Conservation (phyloP, 2,113 vertebrate genomes). For the Entomyzon cyanotis region DNA sequence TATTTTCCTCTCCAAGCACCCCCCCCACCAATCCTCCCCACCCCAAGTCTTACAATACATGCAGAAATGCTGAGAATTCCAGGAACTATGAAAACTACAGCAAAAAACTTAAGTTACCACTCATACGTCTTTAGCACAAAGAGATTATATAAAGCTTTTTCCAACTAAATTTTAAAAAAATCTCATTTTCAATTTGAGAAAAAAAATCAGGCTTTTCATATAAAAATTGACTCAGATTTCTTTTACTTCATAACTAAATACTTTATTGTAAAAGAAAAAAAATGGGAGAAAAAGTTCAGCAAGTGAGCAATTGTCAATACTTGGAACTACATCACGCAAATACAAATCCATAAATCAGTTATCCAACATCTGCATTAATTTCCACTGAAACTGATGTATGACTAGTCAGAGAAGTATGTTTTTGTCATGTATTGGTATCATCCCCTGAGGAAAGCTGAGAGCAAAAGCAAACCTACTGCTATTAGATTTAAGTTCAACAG, state of each 20-base stretch:
- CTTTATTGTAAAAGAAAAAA: not conserved
- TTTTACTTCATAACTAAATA: not conserved
- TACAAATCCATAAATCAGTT: not conserved
- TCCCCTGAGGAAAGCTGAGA: not conserved
- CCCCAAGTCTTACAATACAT: not conserved
- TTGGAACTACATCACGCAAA: not conserved
- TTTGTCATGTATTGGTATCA: accelerated
- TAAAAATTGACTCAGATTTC: not conserved
- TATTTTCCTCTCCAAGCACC: not conserved
- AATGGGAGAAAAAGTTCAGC: not conserved
- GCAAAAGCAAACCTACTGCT: not conserved
- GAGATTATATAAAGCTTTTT: not conserved
- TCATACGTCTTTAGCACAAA: not conserved
- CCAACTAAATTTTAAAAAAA: not conserved
- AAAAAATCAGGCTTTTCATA: not conserved
- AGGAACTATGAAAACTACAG: not conserved
- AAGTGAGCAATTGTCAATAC: not conserved
- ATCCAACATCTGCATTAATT: not conserved
- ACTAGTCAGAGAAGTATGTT: not conserved
- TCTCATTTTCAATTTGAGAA: not conserved
- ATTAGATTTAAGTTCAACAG: not conserved
- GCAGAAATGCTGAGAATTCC: not conserved
- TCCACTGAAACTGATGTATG: not conserved
- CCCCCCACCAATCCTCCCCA: too few relatives aligned
- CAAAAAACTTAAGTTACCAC: not conserved